Percentiles rank a stretch among this genome's conserved stretches.
phyloP scores from a whole-genome alignment of 2,888 invertebrate genomes.

The Campaea margaritaria region DNA sequence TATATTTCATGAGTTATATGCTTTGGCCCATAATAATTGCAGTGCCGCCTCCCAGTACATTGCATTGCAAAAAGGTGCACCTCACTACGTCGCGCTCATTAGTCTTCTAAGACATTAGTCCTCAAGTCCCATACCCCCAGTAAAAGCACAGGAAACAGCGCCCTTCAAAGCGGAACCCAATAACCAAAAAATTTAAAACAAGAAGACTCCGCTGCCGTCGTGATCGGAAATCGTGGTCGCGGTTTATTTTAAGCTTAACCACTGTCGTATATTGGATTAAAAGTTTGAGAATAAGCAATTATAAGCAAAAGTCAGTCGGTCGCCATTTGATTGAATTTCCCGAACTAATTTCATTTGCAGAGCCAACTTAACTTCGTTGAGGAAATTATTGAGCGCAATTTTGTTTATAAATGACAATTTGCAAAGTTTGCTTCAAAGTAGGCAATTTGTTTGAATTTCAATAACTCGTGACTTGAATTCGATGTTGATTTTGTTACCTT shows the following conservation, averaged over 20 bases:
- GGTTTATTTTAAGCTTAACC: background rate
- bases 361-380: slow-evolving; percentile 48
- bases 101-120: too few species aligned
- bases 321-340: slow-evolving; percentile 58
- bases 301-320: slow-evolving; percentile 47
- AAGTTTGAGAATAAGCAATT: slow-evolving; percentile 57
- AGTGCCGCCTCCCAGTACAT: too few species aligned
- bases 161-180: too few species aligned
- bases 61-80: too few species aligned
- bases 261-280: slow-evolving; percentile 37
- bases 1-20: too few species aligned
- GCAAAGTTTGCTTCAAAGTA: slow-evolving; percentile 41
- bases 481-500: background rate
- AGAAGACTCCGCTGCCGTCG: too few species aligned
- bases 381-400: slow-evolving; percentile 58
- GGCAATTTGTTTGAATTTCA: slow-evolving; percentile 11
- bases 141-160: too few species aligned
- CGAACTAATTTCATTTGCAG: slow-evolving; percentile 58
- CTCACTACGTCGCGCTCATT: too few species aligned
- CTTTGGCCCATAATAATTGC: too few species aligned
- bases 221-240: too few species aligned
- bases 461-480: background rate
- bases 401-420: slow-evolving; percentile 52
- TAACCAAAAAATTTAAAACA: too few species aligned
- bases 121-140: too few species aligned